Conservation (phyloP, 2,797 vertebrate genomes). For the Macrochelys suwanniensis region DNA sequence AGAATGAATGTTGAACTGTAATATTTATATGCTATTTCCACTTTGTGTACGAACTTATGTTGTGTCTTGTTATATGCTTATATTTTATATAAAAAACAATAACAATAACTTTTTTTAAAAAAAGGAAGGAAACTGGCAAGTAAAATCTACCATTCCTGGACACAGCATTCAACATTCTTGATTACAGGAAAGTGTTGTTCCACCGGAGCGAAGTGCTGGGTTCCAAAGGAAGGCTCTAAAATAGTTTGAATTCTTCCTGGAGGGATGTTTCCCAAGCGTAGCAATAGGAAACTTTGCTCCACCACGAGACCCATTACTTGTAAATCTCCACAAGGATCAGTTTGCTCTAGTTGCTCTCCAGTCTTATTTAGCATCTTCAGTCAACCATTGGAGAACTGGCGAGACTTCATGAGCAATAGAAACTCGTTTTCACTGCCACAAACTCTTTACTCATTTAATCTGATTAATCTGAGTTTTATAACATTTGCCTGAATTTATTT, state of each 20-base stretch:
- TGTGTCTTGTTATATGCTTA: too few relatives aligned
- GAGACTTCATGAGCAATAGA: not conserved
- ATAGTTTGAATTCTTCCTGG: accelerated
- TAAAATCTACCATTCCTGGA: not conserved
- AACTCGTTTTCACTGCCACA: not conserved
- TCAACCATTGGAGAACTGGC: not conserved
- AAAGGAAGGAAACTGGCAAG: too few relatives aligned
- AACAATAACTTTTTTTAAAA: too few relatives aligned
- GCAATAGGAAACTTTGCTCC: not conserved
- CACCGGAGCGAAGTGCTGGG: not conserved
- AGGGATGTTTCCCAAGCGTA: not conserved
- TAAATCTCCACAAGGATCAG: not conserved
- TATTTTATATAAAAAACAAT: too few relatives aligned
- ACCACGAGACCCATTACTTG: not conserved
- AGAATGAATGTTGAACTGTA: too few relatives aligned
- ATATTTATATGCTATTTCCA: too few relatives aligned
- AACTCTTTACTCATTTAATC: not conserved
- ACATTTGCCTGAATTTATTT: not conserved
- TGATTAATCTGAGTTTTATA: too few relatives aligned
- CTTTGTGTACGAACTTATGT: too few relatives aligned
- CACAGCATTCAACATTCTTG: too few relatives aligned
- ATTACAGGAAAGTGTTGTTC: not conserved
- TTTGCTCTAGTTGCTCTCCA: not conserved
- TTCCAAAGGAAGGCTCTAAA: not conserved
- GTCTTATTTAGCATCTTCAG: not conserved